These are phyloP conservation scores for Ganaspis brasiliensis DNA, from an alignment of 2,888 invertebrate species.

Conservation along the genomic window DNA sequence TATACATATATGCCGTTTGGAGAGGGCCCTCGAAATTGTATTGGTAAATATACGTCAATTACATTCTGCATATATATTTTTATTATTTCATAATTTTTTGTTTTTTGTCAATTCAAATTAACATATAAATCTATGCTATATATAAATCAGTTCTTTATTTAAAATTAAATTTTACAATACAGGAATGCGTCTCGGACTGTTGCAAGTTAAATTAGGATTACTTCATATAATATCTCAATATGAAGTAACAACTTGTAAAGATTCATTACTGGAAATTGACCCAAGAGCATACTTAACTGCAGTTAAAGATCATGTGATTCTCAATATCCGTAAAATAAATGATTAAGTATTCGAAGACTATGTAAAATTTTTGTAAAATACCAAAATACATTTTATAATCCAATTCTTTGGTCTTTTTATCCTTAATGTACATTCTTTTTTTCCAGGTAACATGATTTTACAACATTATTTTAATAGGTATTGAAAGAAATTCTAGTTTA, in stretches of 20 bases:
- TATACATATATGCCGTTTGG: constrained; percentile 75
- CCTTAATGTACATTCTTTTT: background rate
- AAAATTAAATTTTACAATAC: constrained; percentile 10
- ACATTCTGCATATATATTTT: too few relatives aligned
- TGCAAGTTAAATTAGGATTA: constrained; percentile 71
- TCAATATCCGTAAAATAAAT: background rate
- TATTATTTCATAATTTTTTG: background rate
- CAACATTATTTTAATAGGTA: too few relatives aligned
- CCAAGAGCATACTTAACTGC: background rate
- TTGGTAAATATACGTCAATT: constrained; percentile 68
- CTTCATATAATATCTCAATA: constrained; percentile 67
- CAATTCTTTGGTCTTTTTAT: background rate
- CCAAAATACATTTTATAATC: too few relatives aligned
- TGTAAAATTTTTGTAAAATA: background rate
- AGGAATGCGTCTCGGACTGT: constrained; percentile 71
- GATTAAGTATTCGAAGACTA: background rate
- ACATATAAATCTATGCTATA: too few relatives aligned
- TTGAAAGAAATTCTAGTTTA: too few relatives aligned
- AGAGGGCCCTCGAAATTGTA: constrained; percentile 75
- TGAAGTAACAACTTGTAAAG: constrained; percentile 64
- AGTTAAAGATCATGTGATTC: background rate
- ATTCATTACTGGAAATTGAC: constrained; percentile 59
- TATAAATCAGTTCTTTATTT: too few relatives aligned
- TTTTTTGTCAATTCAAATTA: too few relatives aligned
- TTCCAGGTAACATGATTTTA: too few relatives aligned